Base-by-base conservation (phyloP, 2,113 vertebrate species). In the Pseudolaguvia tuberculata region DNA sequence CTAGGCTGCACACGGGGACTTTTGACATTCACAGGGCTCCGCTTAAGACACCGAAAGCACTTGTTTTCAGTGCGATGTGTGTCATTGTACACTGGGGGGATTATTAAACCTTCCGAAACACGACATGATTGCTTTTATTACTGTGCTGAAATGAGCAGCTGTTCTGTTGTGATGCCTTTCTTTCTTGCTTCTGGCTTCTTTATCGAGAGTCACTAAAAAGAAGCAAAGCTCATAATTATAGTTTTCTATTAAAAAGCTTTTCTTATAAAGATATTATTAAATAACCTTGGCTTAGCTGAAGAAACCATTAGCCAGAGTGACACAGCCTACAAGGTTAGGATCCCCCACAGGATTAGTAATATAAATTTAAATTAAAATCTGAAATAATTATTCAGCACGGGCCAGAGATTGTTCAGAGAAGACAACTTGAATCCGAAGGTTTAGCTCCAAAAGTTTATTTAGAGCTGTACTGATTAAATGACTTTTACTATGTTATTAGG, bases 81-180 rank as follows among this genome's bases (percentile, higher is more conserved):
- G 15, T 42, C 4, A 42, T 55, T 45, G n/a, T 70, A 23, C 45
- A 35, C 21, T 53, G 59, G 58, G 15, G n/a, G 47, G 48, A 66
- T 70, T 58, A 63, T 69, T 57, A 57, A 78, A 58, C 35, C 65
- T 20, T 47, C 31, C 27, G 39, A 68, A 65, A 27, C 52, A 18
- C 63, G 4, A 59, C 45, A 69, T 53, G 57, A 48, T 45, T 69
- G 29, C 39, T 77, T 77, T 73, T 77, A 70, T 58, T 58, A 14
- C 21, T 77, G 21, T 17, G 12, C 42, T 63, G 27, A 63, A 48
- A 42, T 25, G 35, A 51, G 23, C 47, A 23, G 63, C 50, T 58
- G 27, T 76, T 68, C 65, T 25, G 63, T 45, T 69, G 9, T 59
- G 63, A 58, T 59, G 47, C 35, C 31, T 75, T n/a, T 29, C 45